These are phyloP conservation scores for Strix aluco DNA, from an alignment of 2,113 vertebrate species.

Conservation along the genomic window DNA sequence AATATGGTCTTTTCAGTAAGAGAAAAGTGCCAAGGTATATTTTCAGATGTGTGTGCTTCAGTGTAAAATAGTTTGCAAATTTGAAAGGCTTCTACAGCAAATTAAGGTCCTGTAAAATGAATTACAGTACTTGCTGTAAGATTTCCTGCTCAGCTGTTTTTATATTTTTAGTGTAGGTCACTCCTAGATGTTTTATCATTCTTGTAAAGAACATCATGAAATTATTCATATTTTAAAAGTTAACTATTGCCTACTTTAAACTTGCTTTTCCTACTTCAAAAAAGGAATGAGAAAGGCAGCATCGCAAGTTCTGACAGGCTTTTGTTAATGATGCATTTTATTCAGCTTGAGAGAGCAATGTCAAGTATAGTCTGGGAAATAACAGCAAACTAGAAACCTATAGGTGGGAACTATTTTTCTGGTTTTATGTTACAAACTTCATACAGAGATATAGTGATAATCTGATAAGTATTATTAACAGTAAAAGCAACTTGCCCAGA, in stretches of 20 bases:
- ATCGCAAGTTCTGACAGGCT: conserved; percentile 26
- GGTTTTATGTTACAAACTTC: background rate
- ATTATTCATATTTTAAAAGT: background rate
- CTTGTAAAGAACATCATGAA: background rate
- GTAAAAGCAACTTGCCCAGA: background rate
- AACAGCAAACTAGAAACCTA: background rate
- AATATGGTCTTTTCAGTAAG: background rate
- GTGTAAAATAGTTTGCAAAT: background rate
- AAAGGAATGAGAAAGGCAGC: background rate
- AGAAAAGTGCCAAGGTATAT: background rate
- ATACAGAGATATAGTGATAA: background rate
- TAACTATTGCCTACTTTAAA: background rate
- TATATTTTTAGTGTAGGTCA: background rate
- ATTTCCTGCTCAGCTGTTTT: background rate
- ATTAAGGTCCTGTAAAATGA: background rate
- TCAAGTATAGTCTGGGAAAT: background rate
- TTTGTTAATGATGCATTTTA: conserved; percentile 26
- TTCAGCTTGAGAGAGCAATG: background rate
- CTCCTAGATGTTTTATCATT: background rate
- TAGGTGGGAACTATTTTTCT: background rate
- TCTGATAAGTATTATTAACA: background rate
- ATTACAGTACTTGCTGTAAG: background rate
- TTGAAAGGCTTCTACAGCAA: background rate
- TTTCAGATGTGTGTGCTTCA: background rate
- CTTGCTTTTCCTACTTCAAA: conserved; percentile 2